Evolutionary conservation across 2,113 vertebrate genomes (phyloP).

Genomic region (Limnothrissa miodon): DNA sequence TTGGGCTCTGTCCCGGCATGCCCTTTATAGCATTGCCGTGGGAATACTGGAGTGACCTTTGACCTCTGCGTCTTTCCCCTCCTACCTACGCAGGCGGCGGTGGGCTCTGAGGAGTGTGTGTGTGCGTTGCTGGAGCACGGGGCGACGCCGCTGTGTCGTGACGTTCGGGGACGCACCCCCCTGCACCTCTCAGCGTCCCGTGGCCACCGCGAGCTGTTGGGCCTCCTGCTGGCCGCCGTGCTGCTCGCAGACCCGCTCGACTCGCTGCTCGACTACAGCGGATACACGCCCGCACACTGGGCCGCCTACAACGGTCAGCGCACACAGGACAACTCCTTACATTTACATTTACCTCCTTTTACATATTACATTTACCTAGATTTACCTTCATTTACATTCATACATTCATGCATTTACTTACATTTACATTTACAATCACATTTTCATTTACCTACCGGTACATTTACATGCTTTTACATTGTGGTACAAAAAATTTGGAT

Average conservation of each 20-base stretch:
- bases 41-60: not conserved
- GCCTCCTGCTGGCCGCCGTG: slow-evolving; percentile 80
- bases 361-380: no score
- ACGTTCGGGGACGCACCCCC: slow-evolving; percentile 86
- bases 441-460: no score
- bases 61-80: not conserved
- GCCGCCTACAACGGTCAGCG: slow-evolving; percentile 90
- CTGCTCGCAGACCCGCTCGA: slow-evolving; percentile 86
- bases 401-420: no score
- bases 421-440: no score
- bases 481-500: no score
- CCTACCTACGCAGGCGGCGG: slow-evolving; percentile 74
- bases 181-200: slow-evolving; percentile 88
- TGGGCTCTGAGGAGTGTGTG: slow-evolving; percentile 85
- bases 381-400: no score
- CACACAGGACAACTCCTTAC: no score
- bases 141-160: slow-evolving; percentile 87
- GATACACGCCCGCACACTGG: slow-evolving; percentile 94
- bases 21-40: no score
- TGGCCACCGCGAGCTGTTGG: slow-evolving; percentile 80
- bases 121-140: slow-evolving; percentile 90
- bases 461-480: no score
- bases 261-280: slow-evolving; percentile 86
- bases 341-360: no score
- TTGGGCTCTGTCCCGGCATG: no score